phyloP scores from a whole-genome alignment of 2,797 vertebrate species.

The Sebastes reedi region DNA sequence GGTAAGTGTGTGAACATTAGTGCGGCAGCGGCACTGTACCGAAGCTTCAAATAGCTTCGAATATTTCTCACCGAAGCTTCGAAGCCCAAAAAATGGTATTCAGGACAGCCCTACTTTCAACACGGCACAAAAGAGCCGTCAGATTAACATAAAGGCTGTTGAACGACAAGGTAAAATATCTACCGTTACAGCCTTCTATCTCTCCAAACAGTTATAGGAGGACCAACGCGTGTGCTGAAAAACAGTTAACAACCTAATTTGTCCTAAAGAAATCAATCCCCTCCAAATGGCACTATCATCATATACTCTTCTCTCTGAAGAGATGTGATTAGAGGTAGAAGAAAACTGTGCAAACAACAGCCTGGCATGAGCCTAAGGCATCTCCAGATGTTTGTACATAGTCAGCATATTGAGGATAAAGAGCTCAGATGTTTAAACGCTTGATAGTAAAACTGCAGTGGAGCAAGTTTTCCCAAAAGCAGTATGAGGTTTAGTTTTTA shows the following conservation, averaged over 20 bases:
- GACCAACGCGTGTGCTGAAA: background rate
- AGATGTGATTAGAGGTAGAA: background rate
- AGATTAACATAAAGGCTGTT: background rate
- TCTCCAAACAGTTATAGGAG: background rate
- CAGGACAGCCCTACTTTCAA: too few relatives aligned
- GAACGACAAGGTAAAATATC: too few relatives aligned
- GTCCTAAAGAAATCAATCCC: background rate
- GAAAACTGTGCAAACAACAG: conserved; percentile 40
- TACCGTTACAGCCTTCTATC: background rate
- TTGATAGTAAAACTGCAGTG: background rate
- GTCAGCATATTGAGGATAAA: conserved; percentile 22
- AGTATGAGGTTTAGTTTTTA: background rate
- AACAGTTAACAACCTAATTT: background rate
- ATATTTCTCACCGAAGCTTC: too few relatives aligned
- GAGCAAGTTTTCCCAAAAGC: background rate
- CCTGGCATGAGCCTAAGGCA: conserved; percentile 27
- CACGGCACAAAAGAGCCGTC: background rate
- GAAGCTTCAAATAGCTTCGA: too few relatives aligned
- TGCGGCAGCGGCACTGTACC: too few relatives aligned
- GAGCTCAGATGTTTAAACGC: conserved; percentile 15
- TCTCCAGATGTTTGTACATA: conserved; percentile 38
- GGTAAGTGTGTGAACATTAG: too few relatives aligned
- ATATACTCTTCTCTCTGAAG: conserved; percentile 9
- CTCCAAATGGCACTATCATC: background rate
- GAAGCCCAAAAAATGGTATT: too few relatives aligned